Conservation (phyloP, 2,113 vertebrate species). For the Entelurus aequoreus region DNA sequence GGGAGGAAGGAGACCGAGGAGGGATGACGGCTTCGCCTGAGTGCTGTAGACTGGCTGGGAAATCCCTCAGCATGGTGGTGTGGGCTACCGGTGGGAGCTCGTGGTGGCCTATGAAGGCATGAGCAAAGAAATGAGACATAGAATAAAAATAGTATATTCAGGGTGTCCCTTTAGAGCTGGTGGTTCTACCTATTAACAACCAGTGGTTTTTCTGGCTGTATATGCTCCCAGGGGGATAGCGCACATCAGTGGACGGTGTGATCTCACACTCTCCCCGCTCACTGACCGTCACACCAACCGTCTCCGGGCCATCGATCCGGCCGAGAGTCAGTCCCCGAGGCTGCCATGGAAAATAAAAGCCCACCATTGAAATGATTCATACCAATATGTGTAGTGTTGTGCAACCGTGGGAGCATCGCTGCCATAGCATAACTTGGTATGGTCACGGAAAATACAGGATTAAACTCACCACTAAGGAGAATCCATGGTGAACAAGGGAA, state of each 20-base stretch:
- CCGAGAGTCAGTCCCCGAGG: conserved; percentile 86
- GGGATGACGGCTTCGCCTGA: conserved; percentile 70
- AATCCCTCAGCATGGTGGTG: conserved; percentile 88
- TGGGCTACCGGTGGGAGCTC: conserved; percentile 87
- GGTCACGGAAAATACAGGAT: background rate
- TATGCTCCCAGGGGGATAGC: conserved; percentile 84
- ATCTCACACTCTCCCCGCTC: conserved; percentile 85
- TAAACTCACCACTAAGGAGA: conserved; percentile 78
- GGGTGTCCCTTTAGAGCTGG: background rate
- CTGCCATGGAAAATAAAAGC: conserved; percentile 56
- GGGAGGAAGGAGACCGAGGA: conserved; percentile 40
- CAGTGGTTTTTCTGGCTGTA: conserved; percentile 81
- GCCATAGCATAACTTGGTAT: background rate
- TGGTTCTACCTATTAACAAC: conserved; percentile 84
- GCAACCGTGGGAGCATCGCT: background rate
- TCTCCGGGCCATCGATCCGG: conserved; percentile 81
- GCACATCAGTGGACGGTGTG: conserved; percentile 84
- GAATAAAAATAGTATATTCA: background rate
- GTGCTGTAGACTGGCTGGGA: conserved; percentile 72
- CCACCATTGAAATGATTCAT: background rate
- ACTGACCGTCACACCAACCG: conserved; percentile 82
- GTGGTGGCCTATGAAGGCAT: conserved; percentile 75
- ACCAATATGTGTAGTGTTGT: background rate
- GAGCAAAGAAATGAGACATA: conserved; percentile 16
- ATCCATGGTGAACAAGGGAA: conserved; percentile 85